These are phyloP conservation scores for Sebastes glaucus DNA, from an alignment of 2,797 vertebrate species.

Conservation along the genomic window DNA sequence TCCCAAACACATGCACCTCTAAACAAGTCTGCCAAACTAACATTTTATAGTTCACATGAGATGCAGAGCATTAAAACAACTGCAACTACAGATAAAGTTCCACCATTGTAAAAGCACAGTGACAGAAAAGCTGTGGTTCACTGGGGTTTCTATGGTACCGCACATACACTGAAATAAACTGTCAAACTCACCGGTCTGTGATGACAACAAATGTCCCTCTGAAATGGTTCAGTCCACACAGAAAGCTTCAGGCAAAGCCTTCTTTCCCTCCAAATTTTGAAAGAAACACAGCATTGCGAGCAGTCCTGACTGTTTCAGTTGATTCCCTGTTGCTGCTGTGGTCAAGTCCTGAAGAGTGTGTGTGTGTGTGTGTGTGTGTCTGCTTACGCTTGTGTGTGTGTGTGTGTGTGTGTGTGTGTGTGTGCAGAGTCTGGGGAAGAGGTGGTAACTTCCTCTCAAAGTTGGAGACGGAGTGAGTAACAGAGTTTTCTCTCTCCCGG, in stretches of 20 bases:
- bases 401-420: conserved; percentile 13
- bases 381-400: neutral
- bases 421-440: conserved; percentile 71
- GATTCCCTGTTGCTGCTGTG: conserved; percentile 62
- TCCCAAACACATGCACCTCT: conserved; percentile 19
- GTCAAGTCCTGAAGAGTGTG: conserved; percentile 58
- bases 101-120: neutral
- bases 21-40: conserved; percentile 18
- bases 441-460: conserved; percentile 80
- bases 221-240: conserved; percentile 46
- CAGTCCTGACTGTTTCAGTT: conserved; percentile 45
- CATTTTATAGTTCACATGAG: neutral
- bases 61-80: conserved; percentile 4
- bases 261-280: conserved; percentile 55
- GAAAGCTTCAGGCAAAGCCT: conserved; percentile 26
- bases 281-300: conserved; percentile 40
- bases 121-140: conserved; percentile 12
- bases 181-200: conserved; percentile 72
- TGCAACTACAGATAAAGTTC: neutral
- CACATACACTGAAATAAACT: conserved; percentile 27
- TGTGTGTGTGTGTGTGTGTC: conserved; percentile 27
- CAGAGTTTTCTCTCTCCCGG: conserved; percentile 71
- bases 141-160: conserved; percentile 13
- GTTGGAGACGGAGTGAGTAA: conserved; percentile 72
- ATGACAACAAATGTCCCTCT: conserved; percentile 38